Evolutionary conservation across 2,113 vertebrate genomes (phyloP), one percentile per base, ranked within the genome.

Genomic region (Quiscalus mexicanus): DNA sequence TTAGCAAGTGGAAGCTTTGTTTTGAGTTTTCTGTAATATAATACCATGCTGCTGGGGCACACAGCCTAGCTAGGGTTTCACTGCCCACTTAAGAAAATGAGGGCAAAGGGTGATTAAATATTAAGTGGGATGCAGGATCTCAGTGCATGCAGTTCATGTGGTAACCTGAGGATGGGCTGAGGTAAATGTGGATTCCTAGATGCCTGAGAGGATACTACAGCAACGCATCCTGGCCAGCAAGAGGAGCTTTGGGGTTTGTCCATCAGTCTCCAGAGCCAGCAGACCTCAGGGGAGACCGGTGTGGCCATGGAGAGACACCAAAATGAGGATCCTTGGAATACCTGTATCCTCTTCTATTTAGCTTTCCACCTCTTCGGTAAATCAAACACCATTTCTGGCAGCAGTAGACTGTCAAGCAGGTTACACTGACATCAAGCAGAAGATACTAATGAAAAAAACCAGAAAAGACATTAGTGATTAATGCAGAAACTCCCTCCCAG

Each of bases 91-190:
- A 39, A 85, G 93, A 80, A 94, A 96, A 96, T 12, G 65, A 93
- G 90, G 68, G 64, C 79, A 94, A 47, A 94, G 76, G 24, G 35
- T 70, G 55, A 91, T 96, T 88, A 96, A 96, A 87, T 90, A 95
- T 96, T 96, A 87, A 97, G 63, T 60, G 44, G 47, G 78, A 69
- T 80, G 81, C 67, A 91, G 78, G 89, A 84, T 96, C 58, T 63
- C 52, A 75, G 44, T 2, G 2, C 71, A 77, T 63, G 30, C n/a
- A 35, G 47, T 63, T 93, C 50, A 84, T 85, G 47, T 67, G 75
- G 93, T 80, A 96, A 96, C 79, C 60, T 70, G 94, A 96, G 53
- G 30, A 87, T 58, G 65, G 53, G 53, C 67, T 84, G 70, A 90
- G 86, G 75, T 59, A 77, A 64, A 75, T 56, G 74, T 62, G 47